Evolutionary conservation across 1,140 invertebrate species (phyloP).

Genomic region (Ceratitis capitata): DNA sequence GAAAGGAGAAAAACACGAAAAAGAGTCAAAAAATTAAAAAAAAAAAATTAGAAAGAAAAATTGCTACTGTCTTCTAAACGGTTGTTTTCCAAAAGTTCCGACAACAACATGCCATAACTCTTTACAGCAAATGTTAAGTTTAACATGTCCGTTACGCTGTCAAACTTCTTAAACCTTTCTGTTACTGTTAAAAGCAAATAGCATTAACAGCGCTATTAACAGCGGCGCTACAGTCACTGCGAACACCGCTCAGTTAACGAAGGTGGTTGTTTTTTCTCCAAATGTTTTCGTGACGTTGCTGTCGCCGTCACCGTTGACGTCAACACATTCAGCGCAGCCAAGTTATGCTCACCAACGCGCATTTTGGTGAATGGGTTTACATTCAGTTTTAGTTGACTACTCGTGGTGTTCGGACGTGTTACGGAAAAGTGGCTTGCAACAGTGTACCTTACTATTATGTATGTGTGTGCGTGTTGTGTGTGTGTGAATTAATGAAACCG

Average conservation of each 20-base stretch:
- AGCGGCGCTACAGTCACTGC: not conserved
- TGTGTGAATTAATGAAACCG: not conserved
- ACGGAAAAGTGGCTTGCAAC: not conserved
- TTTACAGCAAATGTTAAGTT: too few relatives aligned
- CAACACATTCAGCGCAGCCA: not conserved
- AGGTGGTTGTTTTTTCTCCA: not conserved
- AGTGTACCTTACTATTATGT: too few relatives aligned
- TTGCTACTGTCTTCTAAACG: too few relatives aligned
- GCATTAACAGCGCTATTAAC: not conserved
- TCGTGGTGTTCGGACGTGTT: slow-evolving; percentile 29
- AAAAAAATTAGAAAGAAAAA: too few relatives aligned
- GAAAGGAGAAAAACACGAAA: too few relatives aligned
- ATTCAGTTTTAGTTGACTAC: slow-evolving; percentile 26
- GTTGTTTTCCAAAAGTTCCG: too few relatives aligned
- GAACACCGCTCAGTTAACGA: not conserved
- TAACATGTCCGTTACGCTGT: too few relatives aligned
- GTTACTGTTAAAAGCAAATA: not conserved
- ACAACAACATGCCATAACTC: too few relatives aligned
- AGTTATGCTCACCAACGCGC: not conserved
- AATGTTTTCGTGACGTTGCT: not conserved
- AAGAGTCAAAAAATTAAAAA: too few relatives aligned
- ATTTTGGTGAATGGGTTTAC: slow-evolving; percentile 9
- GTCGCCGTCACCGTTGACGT: not conserved
- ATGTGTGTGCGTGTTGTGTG: too few relatives aligned
- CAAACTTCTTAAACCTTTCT: too few relatives aligned